phyloP scores from a whole-genome alignment of 2,888 invertebrate genomes.

The Sipunculus nudus region DNA sequence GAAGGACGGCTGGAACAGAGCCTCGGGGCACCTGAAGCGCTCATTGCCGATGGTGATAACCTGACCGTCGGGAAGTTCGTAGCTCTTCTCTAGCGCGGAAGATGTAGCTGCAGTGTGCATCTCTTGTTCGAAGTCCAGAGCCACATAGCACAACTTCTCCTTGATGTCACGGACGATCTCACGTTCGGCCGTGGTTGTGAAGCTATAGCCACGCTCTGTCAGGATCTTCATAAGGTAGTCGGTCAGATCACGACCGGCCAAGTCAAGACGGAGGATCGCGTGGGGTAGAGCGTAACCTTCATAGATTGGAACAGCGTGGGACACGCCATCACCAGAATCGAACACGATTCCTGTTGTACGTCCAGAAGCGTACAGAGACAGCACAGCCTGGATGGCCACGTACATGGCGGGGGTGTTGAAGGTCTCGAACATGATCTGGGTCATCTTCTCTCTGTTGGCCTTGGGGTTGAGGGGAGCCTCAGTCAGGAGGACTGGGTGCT shows the following conservation, averaged over 20 bases:
- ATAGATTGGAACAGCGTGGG: slow-evolving; percentile 31
- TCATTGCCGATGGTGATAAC: slow-evolving; percentile 26
- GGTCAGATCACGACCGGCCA: slow-evolving; percentile 36
- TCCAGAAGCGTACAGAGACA: slow-evolving; percentile 89
- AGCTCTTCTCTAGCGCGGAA: slow-evolving; percentile 2
- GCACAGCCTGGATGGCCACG: slow-evolving; percentile 89
- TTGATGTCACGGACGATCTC: slow-evolving; percentile 34
- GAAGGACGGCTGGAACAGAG: slow-evolving; percentile 30
- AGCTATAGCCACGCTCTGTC: slow-evolving; percentile 27
- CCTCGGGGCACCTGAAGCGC: slow-evolving; percentile 33
- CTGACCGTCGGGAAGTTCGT: slow-evolving; percentile 37
- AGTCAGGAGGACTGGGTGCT: slow-evolving; percentile 88
- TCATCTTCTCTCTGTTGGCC: slow-evolving; percentile 93
- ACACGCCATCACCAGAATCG: slow-evolving; percentile 29
- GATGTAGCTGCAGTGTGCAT: slow-evolving; percentile 12
- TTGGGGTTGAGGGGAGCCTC: slow-evolving; percentile 92
- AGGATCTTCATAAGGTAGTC: slow-evolving; percentile 28
- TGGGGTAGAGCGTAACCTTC: slow-evolving; percentile 36
- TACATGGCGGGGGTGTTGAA: slow-evolving; percentile 29
- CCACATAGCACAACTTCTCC: slow-evolving; percentile 37
- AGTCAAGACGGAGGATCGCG: slow-evolving; percentile 25
- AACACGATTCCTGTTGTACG: slow-evolving; percentile 80
- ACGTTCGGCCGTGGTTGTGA: slow-evolving; percentile 29
- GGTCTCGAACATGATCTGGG: slow-evolving; percentile 64
- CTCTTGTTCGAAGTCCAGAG: slow-evolving; percentile 21